phyloP scores from a whole-genome alignment of 2,888 invertebrate genomes.

The Lycaena phlaeas region DNA sequence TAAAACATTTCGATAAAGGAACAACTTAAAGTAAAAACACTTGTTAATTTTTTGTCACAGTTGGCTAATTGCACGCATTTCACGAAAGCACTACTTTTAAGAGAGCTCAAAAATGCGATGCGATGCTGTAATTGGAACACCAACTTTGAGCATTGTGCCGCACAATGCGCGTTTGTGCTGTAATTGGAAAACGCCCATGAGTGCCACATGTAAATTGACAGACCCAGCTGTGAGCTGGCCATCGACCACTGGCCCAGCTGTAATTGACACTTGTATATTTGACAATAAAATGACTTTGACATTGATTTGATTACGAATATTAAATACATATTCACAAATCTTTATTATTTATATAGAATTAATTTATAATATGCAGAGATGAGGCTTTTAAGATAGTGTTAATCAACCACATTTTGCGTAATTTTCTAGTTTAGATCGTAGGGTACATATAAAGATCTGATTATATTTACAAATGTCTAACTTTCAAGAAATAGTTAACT shows the following conservation, averaged over 20 bases:
- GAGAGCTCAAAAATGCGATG: too few species aligned
- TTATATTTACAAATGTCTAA: conserved; percentile 44
- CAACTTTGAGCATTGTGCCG: too few species aligned
- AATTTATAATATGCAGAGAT: not conserved
- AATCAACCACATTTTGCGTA: not conserved
- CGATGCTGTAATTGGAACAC: too few species aligned
- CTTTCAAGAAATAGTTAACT: conserved; percentile 83
- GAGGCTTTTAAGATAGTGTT: not conserved
- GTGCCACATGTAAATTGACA: too few species aligned
- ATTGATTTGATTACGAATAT: not conserved
- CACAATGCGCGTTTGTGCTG: too few species aligned
- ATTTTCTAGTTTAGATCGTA: not conserved
- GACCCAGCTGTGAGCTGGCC: conserved; percentile 1
- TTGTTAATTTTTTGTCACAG: too few species aligned
- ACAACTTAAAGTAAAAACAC: too few species aligned
- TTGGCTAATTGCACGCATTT: too few species aligned
- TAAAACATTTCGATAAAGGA: too few species aligned
- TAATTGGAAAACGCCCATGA: too few species aligned
- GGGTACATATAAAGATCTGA: conserved; percentile 8
- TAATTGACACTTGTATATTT: not conserved
- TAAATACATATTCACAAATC: not conserved
- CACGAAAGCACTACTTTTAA: too few species aligned
- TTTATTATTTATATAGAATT: too few species aligned
- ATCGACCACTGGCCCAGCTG: conserved; percentile 1
- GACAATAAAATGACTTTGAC: not conserved